A percentile compares a stretch with the other conserved stretches of the same genome.
Evolutionary conservation across 2,797 vertebrate genomes (phyloP).

Genomic region (Pteropus rufus): DNA sequence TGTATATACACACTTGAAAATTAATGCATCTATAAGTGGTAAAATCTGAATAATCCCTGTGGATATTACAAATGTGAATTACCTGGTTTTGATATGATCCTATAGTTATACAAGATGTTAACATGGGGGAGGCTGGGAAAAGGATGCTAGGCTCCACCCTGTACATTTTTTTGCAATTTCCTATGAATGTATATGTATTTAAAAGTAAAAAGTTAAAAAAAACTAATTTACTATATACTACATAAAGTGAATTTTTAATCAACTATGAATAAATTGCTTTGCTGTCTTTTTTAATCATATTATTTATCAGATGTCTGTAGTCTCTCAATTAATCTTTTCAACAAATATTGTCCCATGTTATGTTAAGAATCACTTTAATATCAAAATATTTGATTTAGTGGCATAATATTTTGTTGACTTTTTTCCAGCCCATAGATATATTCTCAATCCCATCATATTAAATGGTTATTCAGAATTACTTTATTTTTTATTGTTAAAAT

Average conservation of each 20-base stretch:
- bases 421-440: neutral
- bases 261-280: neutral
- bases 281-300: neutral
- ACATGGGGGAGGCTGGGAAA: neutral
- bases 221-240: neutral
- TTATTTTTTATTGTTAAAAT: neutral
- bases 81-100: neutral
- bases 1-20: neutral
- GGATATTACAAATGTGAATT: neutral
- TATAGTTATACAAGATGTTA: neutral
- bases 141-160: neutral
- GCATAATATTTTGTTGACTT: neutral
- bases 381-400: neutral
- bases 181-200: neutral
- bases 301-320: neutral
- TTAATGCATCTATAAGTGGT: neutral
- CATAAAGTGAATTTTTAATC: neutral
- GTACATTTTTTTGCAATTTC: neutral
- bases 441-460: neutral
- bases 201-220: neutral
- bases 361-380: neutral
- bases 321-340: neutral
- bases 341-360: neutral
- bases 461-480: neutral
- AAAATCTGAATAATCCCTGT: neutral